phyloP scores from a whole-genome alignment of 2,797 vertebrate genomes.

The Triplophysa bombifrons region DNA sequence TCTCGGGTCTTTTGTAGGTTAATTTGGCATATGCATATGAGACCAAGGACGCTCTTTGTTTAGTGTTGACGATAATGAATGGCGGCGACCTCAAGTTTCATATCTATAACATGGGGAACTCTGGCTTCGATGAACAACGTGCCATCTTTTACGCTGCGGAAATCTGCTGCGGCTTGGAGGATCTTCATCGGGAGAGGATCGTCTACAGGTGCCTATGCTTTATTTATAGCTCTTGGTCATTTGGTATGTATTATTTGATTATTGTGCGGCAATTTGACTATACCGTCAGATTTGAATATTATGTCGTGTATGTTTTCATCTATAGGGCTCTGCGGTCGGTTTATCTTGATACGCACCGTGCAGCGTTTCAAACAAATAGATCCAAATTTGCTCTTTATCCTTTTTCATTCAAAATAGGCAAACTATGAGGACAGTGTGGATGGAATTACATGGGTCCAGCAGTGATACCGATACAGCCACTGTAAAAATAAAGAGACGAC shows the following conservation, averaged over 20 bases:
- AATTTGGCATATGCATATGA: constrained; percentile 96
- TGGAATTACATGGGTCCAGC: constrained; percentile 5
- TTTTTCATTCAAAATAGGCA: constrained; percentile 17
- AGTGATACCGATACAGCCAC: neutral
- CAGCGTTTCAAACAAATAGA: constrained; percentile 14
- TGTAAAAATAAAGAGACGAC: neutral
- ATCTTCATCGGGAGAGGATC: constrained; percentile 89
- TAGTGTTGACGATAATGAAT: constrained; percentile 98
- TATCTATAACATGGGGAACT: constrained; percentile 98
- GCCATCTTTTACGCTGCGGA: constrained; percentile 94
- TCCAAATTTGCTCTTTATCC: neutral
- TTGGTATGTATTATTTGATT: neutral
- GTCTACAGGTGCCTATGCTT: constrained; percentile 86
- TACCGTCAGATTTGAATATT: constrained; percentile 8
- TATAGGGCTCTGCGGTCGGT: neutral
- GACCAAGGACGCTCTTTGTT: constrained; percentile 95
- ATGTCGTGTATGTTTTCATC: neutral
- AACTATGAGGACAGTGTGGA: neutral
- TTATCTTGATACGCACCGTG: neutral
- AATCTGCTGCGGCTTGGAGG: constrained; percentile 91
- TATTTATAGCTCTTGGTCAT: too few relatives aligned
- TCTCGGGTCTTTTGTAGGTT: constrained; percentile 75
- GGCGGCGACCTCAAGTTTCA: constrained; percentile 97
- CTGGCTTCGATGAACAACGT: constrained; percentile 92
- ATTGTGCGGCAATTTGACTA: neutral